Conservation (phyloP, 2,888 invertebrate species). For the Cetonia aurata region DNA sequence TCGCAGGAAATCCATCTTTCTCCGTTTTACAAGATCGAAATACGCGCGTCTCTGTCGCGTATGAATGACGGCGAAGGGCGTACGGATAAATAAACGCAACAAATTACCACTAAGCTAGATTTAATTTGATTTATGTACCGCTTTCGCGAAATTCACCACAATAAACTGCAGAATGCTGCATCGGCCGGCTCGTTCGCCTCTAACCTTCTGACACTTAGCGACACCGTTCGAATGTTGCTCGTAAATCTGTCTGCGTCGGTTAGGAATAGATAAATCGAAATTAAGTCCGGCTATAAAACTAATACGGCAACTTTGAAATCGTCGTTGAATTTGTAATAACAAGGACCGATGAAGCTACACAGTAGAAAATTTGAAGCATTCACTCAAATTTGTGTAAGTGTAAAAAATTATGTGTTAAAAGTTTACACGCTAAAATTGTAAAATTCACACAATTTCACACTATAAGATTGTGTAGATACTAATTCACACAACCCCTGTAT, state of each 20-base stretch:
- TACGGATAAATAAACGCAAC: slow-evolving; percentile 42
- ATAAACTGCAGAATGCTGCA: slow-evolving; percentile 45
- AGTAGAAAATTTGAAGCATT: too few species aligned
- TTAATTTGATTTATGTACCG: slow-evolving; percentile 42
- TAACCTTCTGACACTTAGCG: slow-evolving; percentile 45
- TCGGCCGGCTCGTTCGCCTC: slow-evolving; percentile 11
- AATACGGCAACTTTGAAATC: too few species aligned
- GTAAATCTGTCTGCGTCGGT: slow-evolving; percentile 39
- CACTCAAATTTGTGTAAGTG: too few species aligned
- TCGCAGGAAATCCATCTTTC: slow-evolving; percentile 21
- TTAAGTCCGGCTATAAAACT: slow-evolving; percentile 33
- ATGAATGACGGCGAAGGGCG: slow-evolving; percentile 30
- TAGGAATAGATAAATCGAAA: slow-evolving; percentile 31
- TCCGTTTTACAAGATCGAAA: slow-evolving; percentile 27
- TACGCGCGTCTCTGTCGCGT: slow-evolving; percentile 28
- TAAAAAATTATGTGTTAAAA: too few species aligned
- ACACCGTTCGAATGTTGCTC: slow-evolving; percentile 43
- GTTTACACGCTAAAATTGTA: too few species aligned
- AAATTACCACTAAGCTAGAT: slow-evolving; percentile 42
- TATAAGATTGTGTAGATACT: too few species aligned
- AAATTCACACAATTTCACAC: too few species aligned
- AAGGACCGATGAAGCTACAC: too few species aligned
- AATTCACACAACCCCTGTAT: too few species aligned
- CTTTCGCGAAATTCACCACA: slow-evolving; percentile 43
- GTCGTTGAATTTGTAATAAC: too few species aligned